Percentiles rank a stretch among this genome's conserved stretches.
phyloP scores from a whole-genome alignment of 1,140 invertebrate species.

The Gryllus bimaculatus region DNA sequence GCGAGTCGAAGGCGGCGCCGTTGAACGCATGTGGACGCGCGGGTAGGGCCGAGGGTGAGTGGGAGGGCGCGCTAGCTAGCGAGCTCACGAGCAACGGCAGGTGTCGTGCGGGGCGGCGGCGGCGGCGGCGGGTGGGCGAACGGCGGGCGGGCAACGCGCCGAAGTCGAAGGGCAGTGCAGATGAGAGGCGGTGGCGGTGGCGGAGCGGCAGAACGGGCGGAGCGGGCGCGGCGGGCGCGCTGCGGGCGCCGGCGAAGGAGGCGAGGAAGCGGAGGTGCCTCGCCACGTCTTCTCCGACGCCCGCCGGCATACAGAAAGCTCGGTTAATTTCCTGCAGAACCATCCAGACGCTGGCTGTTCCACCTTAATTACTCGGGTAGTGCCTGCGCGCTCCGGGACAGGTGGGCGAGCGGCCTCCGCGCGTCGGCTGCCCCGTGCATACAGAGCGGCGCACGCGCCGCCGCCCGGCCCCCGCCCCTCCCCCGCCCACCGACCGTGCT shows the following conservation, averaged over 20 bases:
- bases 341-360: neutral
- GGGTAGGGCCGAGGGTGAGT: too few species aligned
- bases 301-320: neutral
- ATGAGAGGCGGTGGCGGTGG: neutral
- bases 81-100: too few species aligned
- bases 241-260: neutral
- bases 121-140: too few species aligned
- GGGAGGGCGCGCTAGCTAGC: too few species aligned
- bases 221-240: too few species aligned
- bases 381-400: neutral
- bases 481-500: neutral
- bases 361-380: conserved; percentile 3
- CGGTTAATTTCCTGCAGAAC: conserved; percentile 3
- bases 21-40: too few species aligned
- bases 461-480: neutral
- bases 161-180: neutral
- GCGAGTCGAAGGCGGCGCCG: too few species aligned
- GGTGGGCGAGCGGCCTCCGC: neutral
- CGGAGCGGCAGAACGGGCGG: too few species aligned
- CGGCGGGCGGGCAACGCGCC: too few species aligned
- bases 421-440: neutral
- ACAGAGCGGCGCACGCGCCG: neutral
- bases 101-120: too few species aligned
- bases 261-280: neutral
- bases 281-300: neutral